phyloP scores from a whole-genome alignment of 2,888 invertebrate species.

The Autographa pulchrina region DNA sequence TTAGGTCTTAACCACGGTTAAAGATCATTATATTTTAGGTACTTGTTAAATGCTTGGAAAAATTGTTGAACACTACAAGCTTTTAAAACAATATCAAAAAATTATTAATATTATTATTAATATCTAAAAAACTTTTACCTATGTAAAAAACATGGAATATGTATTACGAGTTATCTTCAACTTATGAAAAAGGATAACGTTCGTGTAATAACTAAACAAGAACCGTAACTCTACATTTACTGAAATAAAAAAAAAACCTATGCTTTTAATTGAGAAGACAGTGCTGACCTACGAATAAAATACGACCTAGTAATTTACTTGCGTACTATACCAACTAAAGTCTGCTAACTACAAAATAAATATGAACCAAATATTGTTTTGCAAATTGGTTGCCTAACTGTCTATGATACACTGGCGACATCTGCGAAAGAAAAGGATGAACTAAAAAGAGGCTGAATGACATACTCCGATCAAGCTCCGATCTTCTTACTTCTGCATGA shows the following conservation, averaged over 20 bases:
- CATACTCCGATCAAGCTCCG: not conserved
- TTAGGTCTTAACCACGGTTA: no score
- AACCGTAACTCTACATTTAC: not conserved
- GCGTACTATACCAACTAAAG: not conserved
- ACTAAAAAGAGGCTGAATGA: constrained; percentile 25
- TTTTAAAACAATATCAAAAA: no score
- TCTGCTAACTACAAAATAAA: no score
- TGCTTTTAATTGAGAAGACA: not conserved
- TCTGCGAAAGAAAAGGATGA: constrained; percentile 25
- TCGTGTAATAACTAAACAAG: no score
- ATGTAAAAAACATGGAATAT: no score
- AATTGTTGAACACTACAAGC: no score
- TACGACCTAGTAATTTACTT: not conserved
- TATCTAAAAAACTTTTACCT: no score
- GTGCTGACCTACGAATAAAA: not conserved
- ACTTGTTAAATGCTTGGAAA: no score
- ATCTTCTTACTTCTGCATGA: not conserved
- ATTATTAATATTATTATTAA: no score
- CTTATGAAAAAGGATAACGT: no score
- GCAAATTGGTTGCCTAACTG: not conserved
- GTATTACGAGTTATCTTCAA: no score
- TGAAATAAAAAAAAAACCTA: not conserved
- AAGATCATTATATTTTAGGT: no score
- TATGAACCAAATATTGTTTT: not conserved
- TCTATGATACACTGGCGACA: constrained; percentile 23